phyloP scores from a whole-genome alignment of 2,888 invertebrate species.

The Acanthoscelides obtectus region DNA sequence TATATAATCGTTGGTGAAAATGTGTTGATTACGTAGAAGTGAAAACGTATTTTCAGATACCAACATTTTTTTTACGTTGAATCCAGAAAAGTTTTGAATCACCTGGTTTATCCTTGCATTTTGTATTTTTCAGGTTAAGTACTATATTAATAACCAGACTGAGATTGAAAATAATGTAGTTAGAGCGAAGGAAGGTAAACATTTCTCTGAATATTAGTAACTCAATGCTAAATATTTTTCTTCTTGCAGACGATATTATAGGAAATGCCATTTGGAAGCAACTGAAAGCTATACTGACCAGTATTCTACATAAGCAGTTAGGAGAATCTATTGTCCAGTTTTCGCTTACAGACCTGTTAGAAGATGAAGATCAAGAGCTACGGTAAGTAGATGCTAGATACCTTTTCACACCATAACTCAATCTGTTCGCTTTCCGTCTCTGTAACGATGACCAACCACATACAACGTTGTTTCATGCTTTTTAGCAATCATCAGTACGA shows the following conservation, averaged over 20 bases:
- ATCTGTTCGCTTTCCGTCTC: too few relatives aligned
- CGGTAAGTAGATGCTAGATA: slow-evolving; percentile 36
- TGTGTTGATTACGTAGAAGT: too few relatives aligned
- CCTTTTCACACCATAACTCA: too few relatives aligned
- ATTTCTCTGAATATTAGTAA: neutral
- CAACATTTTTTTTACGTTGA: too few relatives aligned
- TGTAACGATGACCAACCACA: too few relatives aligned
- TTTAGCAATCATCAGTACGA: too few relatives aligned
- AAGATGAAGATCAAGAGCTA: slow-evolving; percentile 36
- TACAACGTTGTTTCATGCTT: too few relatives aligned
- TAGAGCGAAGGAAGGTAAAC: slow-evolving; percentile 33
- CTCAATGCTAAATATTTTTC: neutral
- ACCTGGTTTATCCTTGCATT: slow-evolving; percentile 1
- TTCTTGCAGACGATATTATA: slow-evolving; percentile 32
- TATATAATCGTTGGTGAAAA: too few relatives aligned
- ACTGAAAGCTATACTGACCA: slow-evolving; percentile 34
- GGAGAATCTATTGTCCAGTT: slow-evolving; percentile 41
- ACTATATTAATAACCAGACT: slow-evolving; percentile 30
- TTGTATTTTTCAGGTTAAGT: slow-evolving; percentile 32
- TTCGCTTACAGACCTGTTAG: slow-evolving; percentile 40
- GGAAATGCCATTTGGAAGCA: slow-evolving; percentile 37
- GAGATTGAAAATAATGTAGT: slow-evolving; percentile 35
- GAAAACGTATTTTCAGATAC: too few relatives aligned
- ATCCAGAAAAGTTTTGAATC: too few relatives aligned
- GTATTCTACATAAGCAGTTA: slow-evolving; percentile 35